Conservation (phyloP, 37 sponge, comb jelly and placozoan species). For the Tethya wilhelma region DNA sequence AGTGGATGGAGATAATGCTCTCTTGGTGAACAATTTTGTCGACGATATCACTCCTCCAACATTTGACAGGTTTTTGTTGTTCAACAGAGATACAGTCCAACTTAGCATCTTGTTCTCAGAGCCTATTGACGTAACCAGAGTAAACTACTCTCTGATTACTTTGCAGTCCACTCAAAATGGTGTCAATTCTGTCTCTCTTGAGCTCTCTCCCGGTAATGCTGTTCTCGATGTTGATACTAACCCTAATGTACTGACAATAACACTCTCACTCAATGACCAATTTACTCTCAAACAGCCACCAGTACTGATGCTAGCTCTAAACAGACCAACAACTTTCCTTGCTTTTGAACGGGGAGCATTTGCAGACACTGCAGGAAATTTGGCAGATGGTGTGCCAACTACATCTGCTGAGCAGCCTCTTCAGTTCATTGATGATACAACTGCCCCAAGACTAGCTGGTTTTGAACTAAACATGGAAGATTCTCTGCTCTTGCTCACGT, state of each 20-base stretch:
- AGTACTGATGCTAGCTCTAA: constrained; percentile 50
- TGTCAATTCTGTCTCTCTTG: constrained; percentile 29
- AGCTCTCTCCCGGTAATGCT: constrained; percentile 60
- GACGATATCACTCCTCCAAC: constrained; percentile 73
- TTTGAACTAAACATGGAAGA: constrained; percentile 85
- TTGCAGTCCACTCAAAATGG: constrained; percentile 48
- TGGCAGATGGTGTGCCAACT: constrained; percentile 32
- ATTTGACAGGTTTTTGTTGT: constrained; percentile 56
- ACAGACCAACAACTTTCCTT: constrained; percentile 59
- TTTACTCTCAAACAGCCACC: constrained; percentile 57
- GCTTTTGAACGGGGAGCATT: constrained; percentile 65
- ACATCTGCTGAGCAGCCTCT: constrained; percentile 17
- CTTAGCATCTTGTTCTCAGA: constrained; percentile 77
- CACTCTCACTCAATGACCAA: constrained; percentile 70
- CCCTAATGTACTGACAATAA: constrained; percentile 43
- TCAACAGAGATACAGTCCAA: constrained; percentile 51
- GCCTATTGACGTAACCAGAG: constrained; percentile 65
- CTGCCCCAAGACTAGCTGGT: constrained; percentile 65
- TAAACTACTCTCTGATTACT: constrained; percentile 75
- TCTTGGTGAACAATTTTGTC: constrained; percentile 59
- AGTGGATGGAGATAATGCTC: constrained; percentile 63
- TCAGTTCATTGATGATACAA: constrained; percentile 42
- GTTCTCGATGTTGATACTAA: constrained; percentile 15
- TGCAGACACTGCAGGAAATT: constrained; percentile 73
- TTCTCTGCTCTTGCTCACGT: constrained; percentile 71